These are phyloP conservation scores for Drosophila insularis DNA, from an alignment of 1,140 invertebrate species.

Conservation along the genomic window DNA sequence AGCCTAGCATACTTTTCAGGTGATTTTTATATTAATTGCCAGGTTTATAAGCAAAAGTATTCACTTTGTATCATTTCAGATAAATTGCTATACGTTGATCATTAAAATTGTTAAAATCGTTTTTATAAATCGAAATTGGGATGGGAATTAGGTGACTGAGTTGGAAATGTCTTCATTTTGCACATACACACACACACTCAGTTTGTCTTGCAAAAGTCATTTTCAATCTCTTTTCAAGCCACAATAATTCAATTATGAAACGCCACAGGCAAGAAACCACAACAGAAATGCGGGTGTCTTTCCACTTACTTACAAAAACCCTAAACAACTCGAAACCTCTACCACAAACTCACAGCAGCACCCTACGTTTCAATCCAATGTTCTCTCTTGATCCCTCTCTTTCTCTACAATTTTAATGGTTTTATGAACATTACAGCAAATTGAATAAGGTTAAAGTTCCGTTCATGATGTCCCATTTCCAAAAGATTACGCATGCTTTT, in stretches of 20 bases:
- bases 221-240: slow-evolving; percentile 14
- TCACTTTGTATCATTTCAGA: too few species aligned
- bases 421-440: slow-evolving; percentile 50
- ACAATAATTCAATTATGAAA: slow-evolving; percentile 57
- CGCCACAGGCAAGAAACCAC: slow-evolving; percentile 17
- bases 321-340: background rate
- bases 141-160: background rate
- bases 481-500: slow-evolving; percentile 15
- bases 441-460: slow-evolving; percentile 65
- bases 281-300: background rate
- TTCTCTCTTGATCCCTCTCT: background rate
- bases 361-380: background rate
- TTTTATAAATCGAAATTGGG: background rate
- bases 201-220: slow-evolving; percentile 11
- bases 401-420: slow-evolving; percentile 15
- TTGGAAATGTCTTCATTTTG: background rate
- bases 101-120: background rate
- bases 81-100: too few species aligned
- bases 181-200: background rate
- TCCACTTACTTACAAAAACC: background rate
- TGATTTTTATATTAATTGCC: background rate
- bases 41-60: background rate
- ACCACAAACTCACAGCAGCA: background rate
- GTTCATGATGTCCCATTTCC: slow-evolving; percentile 12
- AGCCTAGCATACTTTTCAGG: too few species aligned